phyloP scores from a whole-genome alignment of 1,140 invertebrate species.

The Lepidurus arcticus region DNA sequence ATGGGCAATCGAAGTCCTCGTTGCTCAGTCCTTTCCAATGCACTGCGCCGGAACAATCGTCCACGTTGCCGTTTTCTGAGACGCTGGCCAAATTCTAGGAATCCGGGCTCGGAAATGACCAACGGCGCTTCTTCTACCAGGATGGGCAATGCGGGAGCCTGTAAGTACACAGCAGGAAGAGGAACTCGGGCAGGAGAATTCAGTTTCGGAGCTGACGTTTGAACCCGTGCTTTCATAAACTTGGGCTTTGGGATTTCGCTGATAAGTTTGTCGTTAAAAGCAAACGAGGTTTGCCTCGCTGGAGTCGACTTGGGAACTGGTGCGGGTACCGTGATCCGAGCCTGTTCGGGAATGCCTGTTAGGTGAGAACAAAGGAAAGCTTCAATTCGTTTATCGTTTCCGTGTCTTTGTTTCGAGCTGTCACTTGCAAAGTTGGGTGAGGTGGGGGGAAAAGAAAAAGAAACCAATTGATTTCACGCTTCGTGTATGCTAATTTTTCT shows the following conservation, averaged over 20 bases:
- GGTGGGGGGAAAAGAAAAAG: not conserved
- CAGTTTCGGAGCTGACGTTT: not conserved
- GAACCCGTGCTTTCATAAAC: not conserved
- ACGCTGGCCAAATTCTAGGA: not conserved
- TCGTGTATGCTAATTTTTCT: not conserved
- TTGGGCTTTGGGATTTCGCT: not conserved
- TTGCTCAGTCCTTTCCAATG: constrained; percentile 21
- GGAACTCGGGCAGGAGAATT: not conserved
- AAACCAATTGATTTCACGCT: not conserved
- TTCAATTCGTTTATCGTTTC: constrained; percentile 5
- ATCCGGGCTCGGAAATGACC: not conserved
- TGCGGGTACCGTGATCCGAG: not conserved
- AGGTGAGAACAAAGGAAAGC: not conserved
- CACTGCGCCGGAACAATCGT: constrained; percentile 23
- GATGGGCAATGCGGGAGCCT: not conserved
- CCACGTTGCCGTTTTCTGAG: not conserved
- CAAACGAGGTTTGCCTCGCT: not conserved
- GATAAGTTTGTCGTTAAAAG: not conserved
- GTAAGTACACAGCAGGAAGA: not conserved
- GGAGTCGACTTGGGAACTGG: not conserved
- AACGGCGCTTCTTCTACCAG: not conserved
- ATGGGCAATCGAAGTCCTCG: constrained; percentile 28
- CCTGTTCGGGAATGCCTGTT: constrained; percentile 14
- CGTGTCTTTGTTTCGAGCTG: not conserved
- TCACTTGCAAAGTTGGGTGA: not conserved